Percentiles rank a stretch among this genome's conserved stretches.
phyloP scores from a whole-genome alignment of 2,113 vertebrate species.

The Scomber colias region DNA sequence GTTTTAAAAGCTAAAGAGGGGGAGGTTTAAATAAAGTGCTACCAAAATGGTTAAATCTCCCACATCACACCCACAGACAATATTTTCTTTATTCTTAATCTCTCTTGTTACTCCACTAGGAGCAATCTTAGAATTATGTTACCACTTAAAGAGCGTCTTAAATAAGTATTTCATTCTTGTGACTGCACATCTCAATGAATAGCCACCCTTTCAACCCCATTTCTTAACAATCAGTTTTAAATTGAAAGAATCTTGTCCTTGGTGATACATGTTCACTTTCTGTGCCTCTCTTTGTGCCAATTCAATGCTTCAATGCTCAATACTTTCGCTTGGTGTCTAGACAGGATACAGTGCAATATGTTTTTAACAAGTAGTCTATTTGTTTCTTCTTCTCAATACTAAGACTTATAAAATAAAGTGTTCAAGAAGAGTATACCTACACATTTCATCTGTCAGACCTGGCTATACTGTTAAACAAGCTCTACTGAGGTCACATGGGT shows the following conservation, averaged over 20 bases:
- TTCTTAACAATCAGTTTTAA: neutral
- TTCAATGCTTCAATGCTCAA: neutral
- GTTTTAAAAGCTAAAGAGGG: no score
- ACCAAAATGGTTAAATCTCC: no score
- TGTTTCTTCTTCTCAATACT: constrained; percentile 11
- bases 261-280: neutral
- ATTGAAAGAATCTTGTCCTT: constrained; percentile 15
- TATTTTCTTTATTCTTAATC: no score
- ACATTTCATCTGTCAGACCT: constrained; percentile 16
- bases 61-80: no score
- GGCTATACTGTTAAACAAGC: constrained; percentile 4
- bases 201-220: neutral
- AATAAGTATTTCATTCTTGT: neutral
- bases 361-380: constrained; percentile 30
- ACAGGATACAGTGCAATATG: constrained; percentile 7
- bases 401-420: neutral
- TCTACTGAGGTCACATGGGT: neutral
- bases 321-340: constrained; percentile 45
- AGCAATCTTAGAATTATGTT: neutral
- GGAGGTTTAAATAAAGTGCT: no score
- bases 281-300: constrained; percentile 8
- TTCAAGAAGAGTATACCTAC: constrained; percentile 41
- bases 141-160: neutral
- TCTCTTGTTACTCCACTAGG: no score
- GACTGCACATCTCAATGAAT: neutral